Percentiles rank a stretch among this genome's conserved stretches.
Evolutionary conservation across 2,888 invertebrate species (phyloP).

Genomic region (Hydropsyche betteni): DNA sequence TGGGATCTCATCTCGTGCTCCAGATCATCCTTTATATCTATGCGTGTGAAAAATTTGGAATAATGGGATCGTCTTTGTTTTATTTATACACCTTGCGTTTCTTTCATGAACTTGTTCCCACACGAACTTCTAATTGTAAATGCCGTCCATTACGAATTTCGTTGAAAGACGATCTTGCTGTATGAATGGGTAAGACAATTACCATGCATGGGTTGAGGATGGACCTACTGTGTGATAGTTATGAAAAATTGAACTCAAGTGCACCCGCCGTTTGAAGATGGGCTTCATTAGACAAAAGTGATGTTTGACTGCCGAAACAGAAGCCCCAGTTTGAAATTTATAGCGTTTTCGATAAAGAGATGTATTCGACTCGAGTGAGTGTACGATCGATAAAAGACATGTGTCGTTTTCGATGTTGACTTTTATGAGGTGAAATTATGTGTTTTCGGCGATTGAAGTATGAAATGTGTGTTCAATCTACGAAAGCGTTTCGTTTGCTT

Average conservation of each 20-base stretch:
- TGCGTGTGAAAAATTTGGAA: conserved; percentile 44
- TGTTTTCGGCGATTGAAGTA: too few species aligned
- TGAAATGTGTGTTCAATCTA: too few species aligned
- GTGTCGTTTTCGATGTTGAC: too few species aligned
- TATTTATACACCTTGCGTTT: conserved; percentile 10
- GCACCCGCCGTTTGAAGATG: conserved; percentile 11
- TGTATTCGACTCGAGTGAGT: too few species aligned
- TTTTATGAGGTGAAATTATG: too few species aligned
- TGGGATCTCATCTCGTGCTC: conserved; percentile 17
- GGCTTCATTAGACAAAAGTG: conserved; percentile 4
- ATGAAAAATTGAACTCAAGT: conserved; percentile 1
- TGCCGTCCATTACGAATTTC: conserved; percentile 26
- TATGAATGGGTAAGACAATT: conserved; percentile 16
- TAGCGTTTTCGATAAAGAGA: too few species aligned
- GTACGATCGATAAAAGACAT: too few species aligned
- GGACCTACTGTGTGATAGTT: background rate
- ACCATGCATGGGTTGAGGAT: background rate
- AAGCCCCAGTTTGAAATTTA: background rate
- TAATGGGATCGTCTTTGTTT: conserved; percentile 45
- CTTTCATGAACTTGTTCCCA: conserved; percentile 20
- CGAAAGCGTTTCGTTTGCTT: too few species aligned
- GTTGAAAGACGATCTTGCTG: conserved; percentile 20
- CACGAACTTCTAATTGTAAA: conserved; percentile 7
- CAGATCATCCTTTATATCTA: conserved; percentile 46
- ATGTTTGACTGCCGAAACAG: conserved; percentile 1